A percentile compares a stretch with the other conserved stretches of the same genome.
Evolutionary conservation across 2,113 vertebrate genomes (phyloP).

Genomic region (Camelus bactrianus): DNA sequence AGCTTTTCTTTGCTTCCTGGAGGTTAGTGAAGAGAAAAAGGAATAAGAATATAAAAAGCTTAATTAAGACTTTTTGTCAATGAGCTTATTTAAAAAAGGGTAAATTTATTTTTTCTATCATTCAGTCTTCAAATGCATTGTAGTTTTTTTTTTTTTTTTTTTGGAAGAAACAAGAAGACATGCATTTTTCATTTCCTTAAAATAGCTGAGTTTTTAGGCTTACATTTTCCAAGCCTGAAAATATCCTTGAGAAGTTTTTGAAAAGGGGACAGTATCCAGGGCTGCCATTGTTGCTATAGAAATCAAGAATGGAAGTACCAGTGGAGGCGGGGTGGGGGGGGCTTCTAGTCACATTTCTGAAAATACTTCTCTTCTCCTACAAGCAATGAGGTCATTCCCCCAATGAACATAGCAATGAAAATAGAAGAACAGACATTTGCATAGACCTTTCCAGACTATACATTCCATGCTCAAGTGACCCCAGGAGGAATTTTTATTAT

Average conservation of each 20-base stretch:
- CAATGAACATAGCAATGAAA: not conserved
- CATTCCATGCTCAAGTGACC: not conserved
- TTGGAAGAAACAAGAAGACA: not conserved
- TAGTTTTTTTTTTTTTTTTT: not conserved
- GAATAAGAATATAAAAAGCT: not conserved
- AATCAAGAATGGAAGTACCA: not conserved
- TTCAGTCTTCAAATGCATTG: not conserved
- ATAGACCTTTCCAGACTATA: not conserved
- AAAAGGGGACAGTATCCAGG: not conserved
- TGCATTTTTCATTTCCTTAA: not conserved
- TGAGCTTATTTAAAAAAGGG: not conserved
- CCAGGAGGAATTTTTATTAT: not conserved
- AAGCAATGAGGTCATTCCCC: not conserved
- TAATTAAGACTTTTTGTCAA: slow-evolving; percentile 12
- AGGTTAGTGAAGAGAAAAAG: not conserved
- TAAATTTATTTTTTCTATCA: slow-evolving; percentile 30
- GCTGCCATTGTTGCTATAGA: not conserved
- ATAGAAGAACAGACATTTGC: not conserved
- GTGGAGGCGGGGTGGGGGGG: not conserved
- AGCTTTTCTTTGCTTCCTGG: not conserved
- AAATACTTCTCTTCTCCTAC: not conserved
- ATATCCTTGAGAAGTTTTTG: not conserved
- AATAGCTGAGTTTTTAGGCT: not conserved
- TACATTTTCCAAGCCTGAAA: slow-evolving; percentile 43
- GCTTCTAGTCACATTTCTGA: not conserved